Evolutionary conservation across 2,888 invertebrate genomes (phyloP).

Genomic region (Pseudanteris insignis): DNA sequence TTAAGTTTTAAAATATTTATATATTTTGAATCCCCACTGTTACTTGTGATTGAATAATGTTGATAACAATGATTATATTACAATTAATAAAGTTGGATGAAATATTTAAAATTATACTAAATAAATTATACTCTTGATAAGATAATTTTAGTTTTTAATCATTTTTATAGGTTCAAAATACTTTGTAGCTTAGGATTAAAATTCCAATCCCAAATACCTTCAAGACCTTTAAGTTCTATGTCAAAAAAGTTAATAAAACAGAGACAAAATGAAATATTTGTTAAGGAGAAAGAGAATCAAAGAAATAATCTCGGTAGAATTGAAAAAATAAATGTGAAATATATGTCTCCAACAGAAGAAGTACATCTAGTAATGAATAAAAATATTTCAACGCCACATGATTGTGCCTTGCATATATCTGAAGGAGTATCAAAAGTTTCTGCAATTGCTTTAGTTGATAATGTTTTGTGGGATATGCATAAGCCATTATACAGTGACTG

Average conservation of each 20-base stretch:
- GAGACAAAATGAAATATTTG: constrained; percentile 78
- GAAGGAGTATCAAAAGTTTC: constrained; percentile 65
- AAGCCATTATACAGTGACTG: constrained; percentile 74
- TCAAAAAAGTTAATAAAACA: constrained; percentile 67
- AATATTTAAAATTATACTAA: too few relatives aligned
- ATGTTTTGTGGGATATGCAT: constrained; percentile 91
- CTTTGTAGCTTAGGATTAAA: constrained; percentile 42
- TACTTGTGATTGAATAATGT: too few relatives aligned
- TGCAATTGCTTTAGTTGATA: constrained; percentile 84
- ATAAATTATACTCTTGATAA: too few relatives aligned
- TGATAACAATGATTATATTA: too few relatives aligned
- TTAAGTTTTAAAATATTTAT: too few relatives aligned
- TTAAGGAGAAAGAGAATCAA: constrained; percentile 80
- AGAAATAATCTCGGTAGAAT: constrained; percentile 79
- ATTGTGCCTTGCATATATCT: constrained; percentile 75
- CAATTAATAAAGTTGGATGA: too few relatives aligned
- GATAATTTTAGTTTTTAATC: not conserved
- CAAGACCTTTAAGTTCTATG: constrained; percentile 43
- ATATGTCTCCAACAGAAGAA: constrained; percentile 73
- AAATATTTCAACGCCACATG: constrained; percentile 87
- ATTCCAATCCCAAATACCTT: constrained; percentile 35
- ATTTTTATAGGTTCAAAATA: constrained; percentile 47
- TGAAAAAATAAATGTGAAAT: constrained; percentile 90
- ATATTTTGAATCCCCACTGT: too few relatives aligned
- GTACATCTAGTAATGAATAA: constrained; percentile 89